Conservation (phyloP, 2,888 invertebrate genomes). For the Acanthopleura granulata region DNA sequence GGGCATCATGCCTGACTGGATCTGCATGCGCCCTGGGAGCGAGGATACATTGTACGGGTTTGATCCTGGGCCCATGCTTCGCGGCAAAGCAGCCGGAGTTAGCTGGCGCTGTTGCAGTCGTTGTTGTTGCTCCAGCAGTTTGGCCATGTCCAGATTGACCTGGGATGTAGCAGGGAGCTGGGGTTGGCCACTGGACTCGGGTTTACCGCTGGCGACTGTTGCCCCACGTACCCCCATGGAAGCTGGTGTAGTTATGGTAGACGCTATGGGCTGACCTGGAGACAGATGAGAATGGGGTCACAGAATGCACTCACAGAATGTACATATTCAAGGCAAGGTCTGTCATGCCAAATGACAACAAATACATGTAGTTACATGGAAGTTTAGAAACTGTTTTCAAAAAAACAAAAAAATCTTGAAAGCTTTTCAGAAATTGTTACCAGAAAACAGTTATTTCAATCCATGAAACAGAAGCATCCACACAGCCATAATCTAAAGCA, state of each 20-base stretch:
- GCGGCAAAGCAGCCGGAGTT: conserved; percentile 22
- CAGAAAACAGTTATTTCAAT: too few relatives aligned
- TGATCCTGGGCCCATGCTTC: conserved; percentile 29
- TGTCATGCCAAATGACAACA: too few relatives aligned
- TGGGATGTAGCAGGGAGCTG: conserved; percentile 18
- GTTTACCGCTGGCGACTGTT: conserved; percentile 1
- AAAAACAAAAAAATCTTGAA: too few relatives aligned
- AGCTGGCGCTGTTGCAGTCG: conserved; percentile 22
- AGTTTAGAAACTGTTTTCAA: too few relatives aligned
- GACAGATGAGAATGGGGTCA: too few relatives aligned
- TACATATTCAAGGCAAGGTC: too few relatives aligned
- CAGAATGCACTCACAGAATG: too few relatives aligned
- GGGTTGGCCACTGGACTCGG: not conserved
- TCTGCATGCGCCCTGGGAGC: conserved; percentile 49
- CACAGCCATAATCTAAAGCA: too few relatives aligned
- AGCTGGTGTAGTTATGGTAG: not conserved
- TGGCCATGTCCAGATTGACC: conserved; percentile 21
- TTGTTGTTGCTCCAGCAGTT: conserved; percentile 42
- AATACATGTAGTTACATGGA: not conserved
- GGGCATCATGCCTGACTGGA: conserved; percentile 39
- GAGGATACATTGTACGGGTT: conserved; percentile 42
- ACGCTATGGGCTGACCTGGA: not conserved
- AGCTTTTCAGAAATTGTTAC: too few relatives aligned
- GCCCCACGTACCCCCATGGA: not conserved
- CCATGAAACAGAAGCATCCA: too few relatives aligned